Evolutionary conservation across 2,113 vertebrate genomes (phyloP).

Genomic region (Pituophis catenifer): DNA sequence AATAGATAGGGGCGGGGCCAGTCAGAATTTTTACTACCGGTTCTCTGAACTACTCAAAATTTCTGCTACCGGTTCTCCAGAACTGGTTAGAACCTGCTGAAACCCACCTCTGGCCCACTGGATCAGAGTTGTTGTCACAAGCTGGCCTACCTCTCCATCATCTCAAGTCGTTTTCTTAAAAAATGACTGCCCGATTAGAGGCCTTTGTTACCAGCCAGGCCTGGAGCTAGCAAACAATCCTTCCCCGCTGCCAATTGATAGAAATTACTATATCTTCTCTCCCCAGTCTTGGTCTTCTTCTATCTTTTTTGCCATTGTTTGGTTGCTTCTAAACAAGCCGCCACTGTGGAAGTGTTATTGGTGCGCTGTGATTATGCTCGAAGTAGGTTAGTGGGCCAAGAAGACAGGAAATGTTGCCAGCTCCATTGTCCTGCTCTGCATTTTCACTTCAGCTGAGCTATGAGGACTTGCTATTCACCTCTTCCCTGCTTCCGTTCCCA

Average conservation of each 20-base stretch:
- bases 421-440: background rate
- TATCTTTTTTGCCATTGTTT: background rate
- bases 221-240: background rate
- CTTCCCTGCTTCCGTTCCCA: background rate
- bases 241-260: background rate
- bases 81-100: no score
- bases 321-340: background rate
- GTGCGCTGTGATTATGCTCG: background rate
- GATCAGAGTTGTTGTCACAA: background rate
- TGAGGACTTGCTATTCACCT: background rate
- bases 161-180: background rate
- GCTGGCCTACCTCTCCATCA: background rate
- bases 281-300: background rate
- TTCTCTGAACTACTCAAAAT: no score
- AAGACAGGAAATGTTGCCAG: background rate
- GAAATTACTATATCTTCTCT: background rate
- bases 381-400: constrained; percentile 58
- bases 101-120: no score
- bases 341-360: background rate
- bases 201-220: background rate
- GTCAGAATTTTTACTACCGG: no score
- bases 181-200: background rate
- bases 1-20: no score
- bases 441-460: background rate
- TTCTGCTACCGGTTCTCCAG: no score